Percentiles rank a stretch among this genome's conserved stretches.
phyloP scores from a whole-genome alignment of 2,113 vertebrate species.

The Anarhynchus alexandrinus region DNA sequence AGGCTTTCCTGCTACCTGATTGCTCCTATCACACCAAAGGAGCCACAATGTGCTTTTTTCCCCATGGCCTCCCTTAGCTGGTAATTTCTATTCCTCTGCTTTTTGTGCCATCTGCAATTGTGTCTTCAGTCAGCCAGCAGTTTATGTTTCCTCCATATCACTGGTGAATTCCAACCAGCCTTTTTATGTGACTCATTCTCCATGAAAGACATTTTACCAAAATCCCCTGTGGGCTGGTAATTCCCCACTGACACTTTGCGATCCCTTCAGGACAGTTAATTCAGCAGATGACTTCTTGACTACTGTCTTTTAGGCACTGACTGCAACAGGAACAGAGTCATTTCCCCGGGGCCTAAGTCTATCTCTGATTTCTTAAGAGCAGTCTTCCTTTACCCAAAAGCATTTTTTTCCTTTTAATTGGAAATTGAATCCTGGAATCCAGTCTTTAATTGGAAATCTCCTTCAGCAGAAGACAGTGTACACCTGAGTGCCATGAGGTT shows the following conservation, averaged over 20 bases:
- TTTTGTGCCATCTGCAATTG: neutral
- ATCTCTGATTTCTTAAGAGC: neutral
- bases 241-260: neutral
- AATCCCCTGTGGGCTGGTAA: neutral
- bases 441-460: neutral
- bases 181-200: neutral
- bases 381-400: neutral
- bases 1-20: neutral
- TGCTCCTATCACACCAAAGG: neutral
- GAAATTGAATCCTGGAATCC: neutral
- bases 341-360: neutral
- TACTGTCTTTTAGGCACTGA: neutral
- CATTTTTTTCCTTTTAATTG: neutral
- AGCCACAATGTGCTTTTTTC: neutral
- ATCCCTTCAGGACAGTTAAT: neutral
- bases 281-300: neutral
- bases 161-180: neutral
- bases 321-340: neutral
- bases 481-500: neutral
- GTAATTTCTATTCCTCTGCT: neutral
- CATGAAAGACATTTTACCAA: neutral
- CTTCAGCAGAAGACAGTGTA: neutral
- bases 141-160: neutral
- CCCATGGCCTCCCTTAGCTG: neutral
- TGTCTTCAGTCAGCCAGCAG: neutral